Conservation (phyloP, 2,113 vertebrate species). For the Spheniscus mendiculus region DNA sequence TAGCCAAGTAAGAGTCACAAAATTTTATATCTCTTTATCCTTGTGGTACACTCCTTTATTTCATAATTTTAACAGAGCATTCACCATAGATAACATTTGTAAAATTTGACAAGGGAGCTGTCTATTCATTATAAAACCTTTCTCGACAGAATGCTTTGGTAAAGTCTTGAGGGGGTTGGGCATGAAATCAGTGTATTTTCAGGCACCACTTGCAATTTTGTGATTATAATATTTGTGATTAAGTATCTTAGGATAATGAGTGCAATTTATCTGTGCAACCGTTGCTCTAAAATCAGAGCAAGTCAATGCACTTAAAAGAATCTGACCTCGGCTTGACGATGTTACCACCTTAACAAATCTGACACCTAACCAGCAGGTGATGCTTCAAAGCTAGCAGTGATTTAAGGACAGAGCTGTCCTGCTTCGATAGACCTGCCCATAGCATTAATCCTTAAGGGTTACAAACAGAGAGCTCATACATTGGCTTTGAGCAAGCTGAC, state of each 20-base stretch:
- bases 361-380: not conserved
- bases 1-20: not conserved
- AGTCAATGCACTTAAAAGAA: not conserved
- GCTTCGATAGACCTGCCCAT: not conserved
- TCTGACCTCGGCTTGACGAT: accelerated
- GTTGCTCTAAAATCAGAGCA: not conserved
- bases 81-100: not conserved
- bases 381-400: not conserved
- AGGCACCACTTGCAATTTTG: not conserved
- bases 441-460: not conserved
- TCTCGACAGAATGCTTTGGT: not conserved
- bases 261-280: not conserved
- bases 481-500: not conserved
- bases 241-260: not conserved
- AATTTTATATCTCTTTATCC: not conserved
- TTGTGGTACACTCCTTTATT: not conserved
- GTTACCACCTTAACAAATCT: not conserved
- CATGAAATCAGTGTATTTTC: not conserved
- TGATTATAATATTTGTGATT: not conserved
- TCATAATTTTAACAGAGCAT: not conserved
- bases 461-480: accelerated
- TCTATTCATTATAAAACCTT: not conserved
- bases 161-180: not conserved
- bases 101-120: not conserved
- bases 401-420: not conserved